These are phyloP conservation scores for Chunga burmeisteri DNA, from an alignment of 2,113 vertebrate species.

Conservation along the genomic window DNA sequence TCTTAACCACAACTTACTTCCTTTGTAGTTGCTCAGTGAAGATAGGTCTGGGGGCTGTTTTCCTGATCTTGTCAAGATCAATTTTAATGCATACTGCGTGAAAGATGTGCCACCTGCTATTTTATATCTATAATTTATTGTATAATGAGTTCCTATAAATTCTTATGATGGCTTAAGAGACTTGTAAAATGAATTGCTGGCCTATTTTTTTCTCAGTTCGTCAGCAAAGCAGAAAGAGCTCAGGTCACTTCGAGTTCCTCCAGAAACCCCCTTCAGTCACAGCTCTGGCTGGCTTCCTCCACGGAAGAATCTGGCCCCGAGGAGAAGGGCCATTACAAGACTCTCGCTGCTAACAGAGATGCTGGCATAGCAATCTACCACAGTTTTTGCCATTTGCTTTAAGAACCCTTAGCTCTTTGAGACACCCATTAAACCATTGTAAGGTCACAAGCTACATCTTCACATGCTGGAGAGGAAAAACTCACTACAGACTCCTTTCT, in stretches of 20 bases:
- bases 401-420: background rate
- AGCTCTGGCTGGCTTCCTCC: background rate
- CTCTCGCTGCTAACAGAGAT: background rate
- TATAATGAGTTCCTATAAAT: conserved; percentile 15
- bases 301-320: background rate
- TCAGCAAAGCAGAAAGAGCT: background rate
- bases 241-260: background rate
- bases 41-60: conserved; percentile 20
- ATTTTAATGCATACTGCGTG: conserved; percentile 24
- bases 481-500: background rate
- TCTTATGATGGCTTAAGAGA: conserved; percentile 5
- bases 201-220: background rate
- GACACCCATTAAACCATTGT: background rate
- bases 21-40: background rate
- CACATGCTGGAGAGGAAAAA: background rate
- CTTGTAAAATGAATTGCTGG: background rate
- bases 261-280: accelerated
- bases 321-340: background rate
- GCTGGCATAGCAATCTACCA: background rate
- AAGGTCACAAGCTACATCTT: background rate
- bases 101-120: conserved; percentile 50
- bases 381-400: background rate
- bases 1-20: background rate
- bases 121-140: conserved; percentile 56
- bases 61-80: conserved; percentile 7